These are phyloP conservation scores for Pristionchus maxplancki DNA, from an alignment of 2,888 invertebrate genomes.

Conservation along the genomic window DNA sequence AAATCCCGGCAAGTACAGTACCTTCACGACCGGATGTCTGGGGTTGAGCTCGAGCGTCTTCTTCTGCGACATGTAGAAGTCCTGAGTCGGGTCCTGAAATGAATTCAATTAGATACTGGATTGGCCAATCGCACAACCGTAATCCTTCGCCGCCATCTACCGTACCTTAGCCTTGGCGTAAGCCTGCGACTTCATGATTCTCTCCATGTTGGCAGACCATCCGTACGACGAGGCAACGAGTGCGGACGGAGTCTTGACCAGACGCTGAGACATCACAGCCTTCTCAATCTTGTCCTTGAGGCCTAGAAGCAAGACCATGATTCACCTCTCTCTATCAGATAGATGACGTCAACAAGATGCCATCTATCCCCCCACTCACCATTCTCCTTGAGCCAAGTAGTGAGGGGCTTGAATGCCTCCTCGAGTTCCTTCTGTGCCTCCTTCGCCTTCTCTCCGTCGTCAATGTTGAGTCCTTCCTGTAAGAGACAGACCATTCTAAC, in stretches of 20 bases:
- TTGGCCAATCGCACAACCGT: neutral
- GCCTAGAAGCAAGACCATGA: neutral
- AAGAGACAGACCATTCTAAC: no score
- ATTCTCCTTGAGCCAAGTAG: conserved; percentile 90
- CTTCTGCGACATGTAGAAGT: conserved; percentile 88
- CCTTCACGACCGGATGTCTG: conserved; percentile 92
- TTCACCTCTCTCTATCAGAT: neutral
- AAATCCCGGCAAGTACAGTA: neutral
- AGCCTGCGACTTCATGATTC: conserved; percentile 90
- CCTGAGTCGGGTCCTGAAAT: conserved; percentile 56
- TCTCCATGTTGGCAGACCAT: conserved; percentile 99
- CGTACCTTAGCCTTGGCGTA: conserved; percentile 95
- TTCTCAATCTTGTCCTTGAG: conserved; percentile 82
- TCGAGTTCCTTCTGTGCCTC: conserved; percentile 85
- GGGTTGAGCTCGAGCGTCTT: conserved; percentile 98
- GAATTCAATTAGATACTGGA: neutral
- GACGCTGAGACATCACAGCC: conserved; percentile 89
- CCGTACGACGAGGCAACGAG: conserved; percentile 96
- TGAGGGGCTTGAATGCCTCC: conserved; percentile 89
- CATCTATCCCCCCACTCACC: conserved; percentile 72
- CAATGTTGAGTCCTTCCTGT: conserved; percentile 83
- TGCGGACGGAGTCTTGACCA: conserved; percentile 94
- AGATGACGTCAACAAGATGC: neutral
- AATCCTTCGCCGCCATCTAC: neutral
- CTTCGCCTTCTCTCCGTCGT: conserved; percentile 80